phyloP scores from a whole-genome alignment of 2,113 vertebrate species.

The Bos javanicus region DNA sequence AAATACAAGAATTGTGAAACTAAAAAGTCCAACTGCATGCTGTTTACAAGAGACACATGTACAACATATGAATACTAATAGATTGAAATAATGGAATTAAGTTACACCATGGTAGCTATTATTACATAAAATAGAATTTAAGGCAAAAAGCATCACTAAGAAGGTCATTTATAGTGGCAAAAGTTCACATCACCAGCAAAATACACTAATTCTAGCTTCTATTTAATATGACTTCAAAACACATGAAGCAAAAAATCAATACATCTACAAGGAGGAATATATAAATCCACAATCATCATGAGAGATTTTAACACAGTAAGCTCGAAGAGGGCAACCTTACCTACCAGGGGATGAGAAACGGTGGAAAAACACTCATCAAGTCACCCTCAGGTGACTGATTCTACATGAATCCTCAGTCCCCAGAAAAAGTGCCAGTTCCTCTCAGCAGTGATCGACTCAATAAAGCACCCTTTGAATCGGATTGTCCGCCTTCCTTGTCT shows the following conservation, averaged over 20 bases:
- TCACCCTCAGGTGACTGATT: not conserved
- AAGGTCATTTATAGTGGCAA: not conserved
- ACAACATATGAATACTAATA: not conserved
- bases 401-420: not conserved
- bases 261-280: not conserved
- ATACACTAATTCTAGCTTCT: not conserved
- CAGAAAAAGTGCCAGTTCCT: not conserved
- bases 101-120: not conserved
- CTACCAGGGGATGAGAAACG: not conserved
- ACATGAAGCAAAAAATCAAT: not conserved
- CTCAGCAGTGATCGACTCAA: not conserved
- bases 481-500: not conserved
- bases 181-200: not conserved
- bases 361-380: not conserved
- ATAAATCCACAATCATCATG: not conserved
- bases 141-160: not conserved
- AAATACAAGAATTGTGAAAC: not conserved
- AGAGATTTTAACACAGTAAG: not conserved
- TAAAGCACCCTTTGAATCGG: not conserved
- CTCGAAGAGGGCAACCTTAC: not conserved
- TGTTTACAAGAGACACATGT: not conserved
- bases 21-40: not conserved
- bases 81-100: not conserved
- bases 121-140: not conserved
- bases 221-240: not conserved